Base-by-base conservation (phyloP, 1,140 invertebrate species). In the Thrips palmi region DNA sequence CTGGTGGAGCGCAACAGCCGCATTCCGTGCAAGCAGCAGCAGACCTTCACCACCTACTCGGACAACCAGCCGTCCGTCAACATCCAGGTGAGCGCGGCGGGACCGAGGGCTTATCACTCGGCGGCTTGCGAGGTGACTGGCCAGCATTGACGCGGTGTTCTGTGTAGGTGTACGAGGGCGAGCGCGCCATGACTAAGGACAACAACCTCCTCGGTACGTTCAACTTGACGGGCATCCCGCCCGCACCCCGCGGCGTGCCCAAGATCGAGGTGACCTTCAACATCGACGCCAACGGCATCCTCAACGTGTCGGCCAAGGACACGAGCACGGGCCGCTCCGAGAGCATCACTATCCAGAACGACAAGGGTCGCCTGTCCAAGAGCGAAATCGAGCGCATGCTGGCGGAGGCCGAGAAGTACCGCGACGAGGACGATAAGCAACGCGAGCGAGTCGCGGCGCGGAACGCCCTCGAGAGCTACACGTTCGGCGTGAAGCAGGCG, bases 381-480 rank as follows among this genome's bases (percentile, higher is more conserved):
- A 77, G 78, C 12, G 85, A 93, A 45, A 93, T 93, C 46, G 84
- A 92, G 48, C 64, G 75, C 20, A 93, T 93, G 88, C 64, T 93
- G 7, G 55, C 64, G n/a, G 76, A 79, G 19, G 74, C 76, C 8
- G 74, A 79, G 44, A 70, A 68, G 42, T 79, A 74, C 49, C 70
- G 68, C 43, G 58, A 62, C 14, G 73, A 77, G 51, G 75, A 79
- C 47, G 70, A 76, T 17, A 63, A 64, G 23, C 66, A 71, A 33
- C 63, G 60, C 33, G 64, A 72, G 37, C 63, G 68, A 32, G 71
- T 89, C 11, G 52, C 66, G 33, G 58, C 71, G 3, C 75, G 79
- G 45, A 89, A 89, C 53, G 61, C 66, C 35, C 59, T 89, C n/a
- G 85, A 89, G 55, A 64, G 68, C 17, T 88, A 88, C 52, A 63